Base-by-base conservation (phyloP, 1,140 invertebrate genomes). In the Drosophila takahashii region DNA sequence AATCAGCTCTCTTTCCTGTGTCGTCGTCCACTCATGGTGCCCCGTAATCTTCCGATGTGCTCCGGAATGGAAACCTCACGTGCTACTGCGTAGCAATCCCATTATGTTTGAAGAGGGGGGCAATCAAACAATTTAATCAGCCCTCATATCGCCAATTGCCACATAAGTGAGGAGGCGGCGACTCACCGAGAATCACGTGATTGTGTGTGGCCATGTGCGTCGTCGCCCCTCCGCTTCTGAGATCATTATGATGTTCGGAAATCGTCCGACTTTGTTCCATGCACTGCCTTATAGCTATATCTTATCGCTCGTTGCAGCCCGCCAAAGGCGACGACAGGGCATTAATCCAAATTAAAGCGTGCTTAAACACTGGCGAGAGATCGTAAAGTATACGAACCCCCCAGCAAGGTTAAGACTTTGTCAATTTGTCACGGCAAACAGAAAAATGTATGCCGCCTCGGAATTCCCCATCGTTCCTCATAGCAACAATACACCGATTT, bases 91-190 rank as follows among this genome's bases (percentile, higher is more conserved):
- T 48, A 64, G 39, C 48, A 67, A 50, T 62, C 74, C 47, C 48
- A 61, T 73, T 67, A 54, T 86, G 81, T 86, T 81, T 81, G 65
- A 45, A 54, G 61, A 67, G 74, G 67, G 74, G 67, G 80, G 61
- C 69, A 81, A 60, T 77, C 77, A 85, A 86, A 77, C 77, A 86
- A 71, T 86, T 81, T 86, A 86, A 86, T 86, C 81, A 81, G 29
- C 36, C 39, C 64, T 47, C 41, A 42, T 87, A 84, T 86, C 81
- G 50, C 26, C 48, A 87, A 87, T 86, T 86, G 84, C 81, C 79
- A 70, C 76, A 83, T 67, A 79, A 81, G 69, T 67, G 62, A 61
- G 48, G 58, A 67, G 57, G 62, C 58, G 48, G 58, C 73, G 57
- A 48, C 59, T 22, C 22, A 22, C 22, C 1, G 51, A 81, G 69